phyloP scores from a whole-genome alignment of 2,113 vertebrate genomes.

The Muntiacus reevesi region DNA sequence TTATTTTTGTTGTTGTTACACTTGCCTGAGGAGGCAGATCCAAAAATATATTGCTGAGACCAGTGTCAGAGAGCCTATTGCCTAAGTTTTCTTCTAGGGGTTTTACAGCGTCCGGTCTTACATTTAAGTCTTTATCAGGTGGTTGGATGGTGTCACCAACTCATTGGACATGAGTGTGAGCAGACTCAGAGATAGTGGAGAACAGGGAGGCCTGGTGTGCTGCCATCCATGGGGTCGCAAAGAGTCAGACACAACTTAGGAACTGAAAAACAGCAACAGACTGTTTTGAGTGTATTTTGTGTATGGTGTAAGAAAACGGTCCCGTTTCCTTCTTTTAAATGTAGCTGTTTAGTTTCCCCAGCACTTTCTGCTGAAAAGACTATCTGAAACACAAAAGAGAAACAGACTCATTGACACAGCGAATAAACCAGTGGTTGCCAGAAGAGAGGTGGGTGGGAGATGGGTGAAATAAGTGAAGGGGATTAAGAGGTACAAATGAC shows the following conservation, averaged over 20 bases:
- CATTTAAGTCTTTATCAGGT: background rate
- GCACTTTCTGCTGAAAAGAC: background rate
- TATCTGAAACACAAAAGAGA: background rate
- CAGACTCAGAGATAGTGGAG: background rate
- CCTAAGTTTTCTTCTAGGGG: background rate
- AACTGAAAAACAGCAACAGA: background rate
- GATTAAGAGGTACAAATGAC: background rate
- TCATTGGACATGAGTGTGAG: background rate
- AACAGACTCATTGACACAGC: background rate
- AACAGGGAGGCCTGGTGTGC: background rate
- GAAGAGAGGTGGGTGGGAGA: background rate
- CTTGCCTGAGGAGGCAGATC: background rate
- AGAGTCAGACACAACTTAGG: background rate
- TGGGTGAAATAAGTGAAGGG: background rate
- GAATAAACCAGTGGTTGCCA: background rate
- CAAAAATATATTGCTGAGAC: background rate
- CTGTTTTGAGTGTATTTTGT: background rate
- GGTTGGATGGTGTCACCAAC: background rate
- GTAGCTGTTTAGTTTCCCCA: background rate
- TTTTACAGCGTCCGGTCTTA: background rate
- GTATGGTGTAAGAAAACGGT: background rate
- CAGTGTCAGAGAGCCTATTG: background rate
- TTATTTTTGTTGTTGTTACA: background rate
- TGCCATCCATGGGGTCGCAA: background rate
- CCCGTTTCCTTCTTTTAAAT: background rate